Conservation (phyloP, 2,113 vertebrate species). For the Dasyurus viverrinus region DNA sequence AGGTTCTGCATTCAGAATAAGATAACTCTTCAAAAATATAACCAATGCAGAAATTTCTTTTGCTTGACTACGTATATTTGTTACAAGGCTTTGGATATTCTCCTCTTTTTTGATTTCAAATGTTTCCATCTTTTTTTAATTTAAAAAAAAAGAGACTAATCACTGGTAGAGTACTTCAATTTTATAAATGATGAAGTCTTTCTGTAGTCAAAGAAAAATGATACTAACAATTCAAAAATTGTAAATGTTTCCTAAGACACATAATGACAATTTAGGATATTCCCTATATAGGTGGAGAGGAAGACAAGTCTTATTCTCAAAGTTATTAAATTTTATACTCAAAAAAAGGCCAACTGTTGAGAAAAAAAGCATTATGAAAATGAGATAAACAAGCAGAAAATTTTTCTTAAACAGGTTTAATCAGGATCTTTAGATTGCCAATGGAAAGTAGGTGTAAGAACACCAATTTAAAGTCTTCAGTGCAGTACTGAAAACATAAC, state of each 20-base stretch:
- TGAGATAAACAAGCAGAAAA: constrained; percentile 1
- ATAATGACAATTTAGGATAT: constrained; percentile 1
- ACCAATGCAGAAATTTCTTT: neutral
- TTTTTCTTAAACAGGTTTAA: constrained; percentile 9
- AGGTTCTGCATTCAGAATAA: neutral
- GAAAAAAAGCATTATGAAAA: neutral
- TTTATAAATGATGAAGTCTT: neutral
- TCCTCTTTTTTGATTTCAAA: neutral
- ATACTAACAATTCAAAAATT: neutral
- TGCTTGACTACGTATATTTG: neutral
- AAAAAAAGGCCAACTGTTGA: constrained; percentile 11
- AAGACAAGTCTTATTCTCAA: constrained; percentile 18
- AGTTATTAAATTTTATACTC: neutral
- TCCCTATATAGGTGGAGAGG: neutral
- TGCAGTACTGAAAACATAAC: neutral
- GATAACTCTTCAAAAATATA: neutral
- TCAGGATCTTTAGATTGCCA: neutral
- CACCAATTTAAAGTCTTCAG: neutral
- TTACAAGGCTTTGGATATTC: neutral
- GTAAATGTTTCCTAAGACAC: constrained; percentile 3
- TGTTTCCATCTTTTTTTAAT: neutral
- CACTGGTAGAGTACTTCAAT: constrained; percentile 9
- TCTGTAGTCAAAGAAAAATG: neutral
- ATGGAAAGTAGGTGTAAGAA: neutral
- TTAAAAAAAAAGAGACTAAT: neutral